Evolutionary conservation across 1,140 invertebrate genomes (phyloP), one percentile per base, ranked within the genome.

Genomic region (Drosophila funebris): DNA sequence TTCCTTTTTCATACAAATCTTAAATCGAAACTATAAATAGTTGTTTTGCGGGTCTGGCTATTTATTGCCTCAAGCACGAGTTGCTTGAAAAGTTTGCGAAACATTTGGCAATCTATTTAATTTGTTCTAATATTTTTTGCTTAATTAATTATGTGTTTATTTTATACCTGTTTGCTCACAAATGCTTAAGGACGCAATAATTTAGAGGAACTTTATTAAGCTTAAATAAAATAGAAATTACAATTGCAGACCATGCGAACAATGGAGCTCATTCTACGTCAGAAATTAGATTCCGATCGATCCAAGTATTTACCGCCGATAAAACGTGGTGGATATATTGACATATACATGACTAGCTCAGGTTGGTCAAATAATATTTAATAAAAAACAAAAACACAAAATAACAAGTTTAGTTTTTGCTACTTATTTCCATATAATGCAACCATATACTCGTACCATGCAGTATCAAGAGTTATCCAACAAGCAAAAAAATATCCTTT

Each of bases 271-370:
- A 94, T 94, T 89, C 92, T 96, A 92, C 93, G 93, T 89, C 93
- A 94, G 91, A 94, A 94, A 91, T 93, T 96, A 93, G 94, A 94
- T 92, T 95, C 95, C 90, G 93, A 94, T 90, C 94, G 95, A 90
- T 94, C 95, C 91, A 97, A 97, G 93, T 94, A 95, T 91, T 95
- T 97, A 90, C 96, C 96, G 91, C 94, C 96, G 63, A 94, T 97
- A 92, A 96, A 96, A 94, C 93, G 96, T 93, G 96, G 96, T 90
- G 95, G 95, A 92, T 94, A 94, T 92, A 95, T 95, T 93, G 96
- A 97, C 93, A 95, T 96, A 89, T 97, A 97, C 93, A 94, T 96
- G 92, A 96, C 95, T 92, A 96, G 96, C 92, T 96, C 96, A 96
- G 96, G 96, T 96, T 90, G 83, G 83, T 88, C 84, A 18, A 74